phyloP scores from a whole-genome alignment of 2,113 vertebrate genomes.

The Nettapus auritus region DNA sequence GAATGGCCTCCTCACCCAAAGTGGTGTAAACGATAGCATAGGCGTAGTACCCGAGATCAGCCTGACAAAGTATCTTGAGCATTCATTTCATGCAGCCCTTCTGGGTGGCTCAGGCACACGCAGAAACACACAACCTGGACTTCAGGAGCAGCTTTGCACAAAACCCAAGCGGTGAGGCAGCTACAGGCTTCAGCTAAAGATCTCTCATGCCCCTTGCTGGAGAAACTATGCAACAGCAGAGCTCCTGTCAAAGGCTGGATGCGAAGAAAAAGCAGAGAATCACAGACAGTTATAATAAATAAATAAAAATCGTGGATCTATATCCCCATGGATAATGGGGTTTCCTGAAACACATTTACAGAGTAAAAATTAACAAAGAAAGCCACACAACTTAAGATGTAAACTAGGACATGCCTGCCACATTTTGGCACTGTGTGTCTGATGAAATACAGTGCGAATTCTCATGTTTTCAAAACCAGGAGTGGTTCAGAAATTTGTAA shows the following conservation, averaged over 20 bases:
- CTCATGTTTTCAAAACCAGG: background rate
- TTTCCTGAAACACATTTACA: background rate
- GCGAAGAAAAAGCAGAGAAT: background rate
- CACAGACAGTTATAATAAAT: background rate
- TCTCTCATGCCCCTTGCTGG: conserved; percentile 63
- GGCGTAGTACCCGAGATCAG: background rate
- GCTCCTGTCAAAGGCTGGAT: background rate
- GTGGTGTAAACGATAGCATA: rapidly evolving
- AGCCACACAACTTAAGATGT: background rate
- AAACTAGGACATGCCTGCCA: background rate
- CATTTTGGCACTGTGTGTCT: background rate
- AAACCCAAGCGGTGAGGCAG: background rate
- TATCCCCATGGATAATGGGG: background rate
- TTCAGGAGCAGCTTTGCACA: background rate
- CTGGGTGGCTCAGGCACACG: background rate
- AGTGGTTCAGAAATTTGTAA: background rate
- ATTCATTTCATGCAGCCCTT: background rate
- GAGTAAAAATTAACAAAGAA: background rate
- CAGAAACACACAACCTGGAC: background rate
- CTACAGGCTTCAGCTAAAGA: background rate
- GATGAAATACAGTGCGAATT: background rate
- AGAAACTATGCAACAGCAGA: background rate
- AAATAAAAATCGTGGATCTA: background rate
- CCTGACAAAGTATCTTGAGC: background rate
- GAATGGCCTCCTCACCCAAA: background rate